Base-by-base conservation (phyloP, 2,113 vertebrate species). In the Serinus canaria region DNA sequence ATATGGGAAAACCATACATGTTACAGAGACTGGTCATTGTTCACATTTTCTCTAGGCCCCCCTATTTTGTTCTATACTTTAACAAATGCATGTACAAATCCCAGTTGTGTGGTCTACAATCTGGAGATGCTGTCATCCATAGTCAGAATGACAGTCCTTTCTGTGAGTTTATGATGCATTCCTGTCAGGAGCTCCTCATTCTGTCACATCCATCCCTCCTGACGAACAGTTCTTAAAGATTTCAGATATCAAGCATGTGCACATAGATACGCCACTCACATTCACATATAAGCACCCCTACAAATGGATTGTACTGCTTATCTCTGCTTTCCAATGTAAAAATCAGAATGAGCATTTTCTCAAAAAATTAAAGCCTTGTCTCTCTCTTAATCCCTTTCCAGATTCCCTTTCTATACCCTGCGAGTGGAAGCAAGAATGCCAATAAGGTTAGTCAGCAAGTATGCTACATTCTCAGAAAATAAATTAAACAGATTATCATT, bases 1-100 rank as follows among this genome's bases (percentile, higher is more conserved):
- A 95, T 95, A 89, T 82, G 88, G 87, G 95, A 97, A 95, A 96
- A 75, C 66, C 43, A 23, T 49, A 15, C 28, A 93, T 90, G 85
- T 63, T 91, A 84, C 50, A 89, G 50, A 88, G 78, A 84, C 8
- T 35, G n/a, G 91, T 94, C 90, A 89, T 46, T 85, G 95, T 59
- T 95, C 69, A 74, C 47, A 67, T 95, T 94, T 91, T 93, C 68
- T 87, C 58, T 90, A 74, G 94, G 41, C 49, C n/a, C 92, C 85
- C 68, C 59, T 69, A 78, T 91, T 93, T 89, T 87, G 46, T 76
- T 95, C 83, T 95, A 66, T 93, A 93, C 96, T 97, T 96, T 94
- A 89, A 82, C 6, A 87, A 69, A 52, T 18, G 50, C 12, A 3
- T 3, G 24, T 20, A 47, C 43, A 91, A 94, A 85, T 70, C 67